Conservation (phyloP, 2,113 vertebrate species). For the Apistogramma diplotaenia region DNA sequence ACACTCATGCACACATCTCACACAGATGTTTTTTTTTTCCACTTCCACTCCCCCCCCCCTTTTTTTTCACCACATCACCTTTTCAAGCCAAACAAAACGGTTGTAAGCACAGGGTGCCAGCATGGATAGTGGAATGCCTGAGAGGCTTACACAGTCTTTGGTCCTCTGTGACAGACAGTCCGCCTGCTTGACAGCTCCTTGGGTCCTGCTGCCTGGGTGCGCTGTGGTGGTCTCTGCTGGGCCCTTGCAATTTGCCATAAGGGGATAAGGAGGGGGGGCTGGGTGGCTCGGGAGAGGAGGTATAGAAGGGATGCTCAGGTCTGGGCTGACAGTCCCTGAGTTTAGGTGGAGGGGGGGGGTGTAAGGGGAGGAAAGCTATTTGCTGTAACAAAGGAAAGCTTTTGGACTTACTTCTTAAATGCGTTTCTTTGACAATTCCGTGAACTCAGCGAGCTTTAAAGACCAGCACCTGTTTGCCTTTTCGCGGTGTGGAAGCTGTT, state of each 20-base stretch:
- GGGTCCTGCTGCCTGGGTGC: slow-evolving; percentile 51
- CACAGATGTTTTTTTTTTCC: slow-evolving; percentile 61
- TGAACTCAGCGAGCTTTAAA: not conserved
- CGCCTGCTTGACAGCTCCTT: slow-evolving; percentile 72
- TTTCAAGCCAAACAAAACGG: slow-evolving; percentile 76
- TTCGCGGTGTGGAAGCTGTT: slow-evolving; percentile 24
- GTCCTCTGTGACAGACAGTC: slow-evolving; percentile 69
- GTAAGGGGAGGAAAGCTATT: not conserved
- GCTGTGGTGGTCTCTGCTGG: slow-evolving; percentile 66
- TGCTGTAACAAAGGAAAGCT: slow-evolving; percentile 6
- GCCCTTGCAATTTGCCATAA: slow-evolving; percentile 49
- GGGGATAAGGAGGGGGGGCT: slow-evolving; percentile 45
- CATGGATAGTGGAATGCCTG: slow-evolving; percentile 71
- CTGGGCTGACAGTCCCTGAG: slow-evolving; percentile 18
- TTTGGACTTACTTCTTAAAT: not conserved
- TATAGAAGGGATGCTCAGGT: slow-evolving; percentile 51
- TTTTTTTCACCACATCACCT: slow-evolving; percentile 66
- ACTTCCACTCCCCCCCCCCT: slow-evolving; percentile 2
- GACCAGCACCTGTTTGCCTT: slow-evolving; percentile 35
- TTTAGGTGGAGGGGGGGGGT: not conserved
- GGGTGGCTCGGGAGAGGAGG: slow-evolving; percentile 23
- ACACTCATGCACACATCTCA: slow-evolving; percentile 32
- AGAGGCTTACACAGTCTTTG: slow-evolving; percentile 71
- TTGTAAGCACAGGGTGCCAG: slow-evolving; percentile 76
- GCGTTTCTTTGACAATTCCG: not conserved